Base-by-base conservation (phyloP, 2,888 invertebrate genomes). In the Yponomeuta cagnagella region DNA sequence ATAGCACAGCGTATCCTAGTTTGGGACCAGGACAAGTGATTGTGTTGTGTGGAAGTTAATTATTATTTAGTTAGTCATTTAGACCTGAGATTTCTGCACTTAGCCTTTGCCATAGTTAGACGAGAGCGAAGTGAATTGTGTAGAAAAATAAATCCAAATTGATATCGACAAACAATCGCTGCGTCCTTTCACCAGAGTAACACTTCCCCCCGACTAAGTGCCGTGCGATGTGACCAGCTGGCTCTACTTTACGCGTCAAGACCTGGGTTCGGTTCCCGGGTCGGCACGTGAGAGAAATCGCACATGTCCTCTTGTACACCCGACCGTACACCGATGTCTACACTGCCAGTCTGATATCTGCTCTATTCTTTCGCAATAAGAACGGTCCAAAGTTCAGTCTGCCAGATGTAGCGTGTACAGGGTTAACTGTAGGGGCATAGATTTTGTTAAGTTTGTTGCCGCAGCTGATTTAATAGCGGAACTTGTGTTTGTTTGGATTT, bases 381-480 rank as follows among this genome's bases (percentile, higher is more conserved):
- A 43, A 8, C 43, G 43, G 43, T 43, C 43, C 8, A 8, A 43
- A 43, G 8, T 8, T 8, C 9, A 43, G 6, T 8, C 9, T 0
- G 8, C 43, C 43, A 43, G 43, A 3, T 8, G 43, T 8, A 43
- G 9, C 1, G 8, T 43, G 6, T 58, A 58, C 52, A 15, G 52
- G 52, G 52, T 58, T 58, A 15, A 58, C 52, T 58, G 15, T 58
- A 15, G 10, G 15, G 12, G 52, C 52, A 58, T 9, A 58, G 52
- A 58, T 58, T 58, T 15, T 12, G 52, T 15, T 15, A 8, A 15
- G 52, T 6, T 15, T 58, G 15, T 58, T 58, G 52, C 15, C 15
- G 52, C 52, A 58, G 52, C 52, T 58, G 52, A 58, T 58, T 58
- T 58, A 58, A 58, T 58, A 58, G 52, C 52, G 52, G 52, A 43